Evolutionary conservation across 2,113 vertebrate species (phyloP), one percentile per base, ranked within the genome.

Genomic region (Hemibates koningsi): DNA sequence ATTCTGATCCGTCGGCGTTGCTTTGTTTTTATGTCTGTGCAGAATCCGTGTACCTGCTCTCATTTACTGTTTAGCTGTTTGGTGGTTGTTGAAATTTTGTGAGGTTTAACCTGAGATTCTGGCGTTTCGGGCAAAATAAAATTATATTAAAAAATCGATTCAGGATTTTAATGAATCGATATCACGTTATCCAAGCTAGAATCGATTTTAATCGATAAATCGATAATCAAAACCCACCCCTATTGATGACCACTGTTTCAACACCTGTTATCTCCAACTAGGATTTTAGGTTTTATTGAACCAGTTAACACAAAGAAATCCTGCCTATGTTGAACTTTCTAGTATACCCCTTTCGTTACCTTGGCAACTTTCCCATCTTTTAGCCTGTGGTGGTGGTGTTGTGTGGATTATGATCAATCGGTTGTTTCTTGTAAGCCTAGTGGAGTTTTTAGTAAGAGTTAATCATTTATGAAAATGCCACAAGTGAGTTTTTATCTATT

Each of bases 181-280:
- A 5, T 52, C 3, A 52, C 1, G 8, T 52, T n/a, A n/a, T 9
- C 50, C 8, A n/a, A 52, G 50, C 3, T 1, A 52, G 17, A 52
- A 52, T 52, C 3, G 8, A 52, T 52, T 0, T n/a, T n/a, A 52
- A 52, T 52, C 50, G 1, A 52, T n/a, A 52, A 52, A 52, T 52
- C 0, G 17, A 52, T 52, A n/a, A n/a, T 52, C 50, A 52, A n/a
- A 52, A n/a, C 50, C 50, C 50, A 52, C 50, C 0, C 17, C 8
- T 52, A 52, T 19, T 61, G 29, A 61, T 19, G 10, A 34, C 16
- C 59, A 61, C 29, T 19, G 29, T 61, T 34, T 32, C 16, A 9
- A 61, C 29, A 9, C 9, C 59, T 61, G 57, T 34, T 61, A 34
- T 17, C 19, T 13, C 61, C 27, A 9, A 9, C 14, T 2, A 32